phyloP scores from a whole-genome alignment of 1,140 invertebrate species.

The Hylyphantes graminicola region DNA sequence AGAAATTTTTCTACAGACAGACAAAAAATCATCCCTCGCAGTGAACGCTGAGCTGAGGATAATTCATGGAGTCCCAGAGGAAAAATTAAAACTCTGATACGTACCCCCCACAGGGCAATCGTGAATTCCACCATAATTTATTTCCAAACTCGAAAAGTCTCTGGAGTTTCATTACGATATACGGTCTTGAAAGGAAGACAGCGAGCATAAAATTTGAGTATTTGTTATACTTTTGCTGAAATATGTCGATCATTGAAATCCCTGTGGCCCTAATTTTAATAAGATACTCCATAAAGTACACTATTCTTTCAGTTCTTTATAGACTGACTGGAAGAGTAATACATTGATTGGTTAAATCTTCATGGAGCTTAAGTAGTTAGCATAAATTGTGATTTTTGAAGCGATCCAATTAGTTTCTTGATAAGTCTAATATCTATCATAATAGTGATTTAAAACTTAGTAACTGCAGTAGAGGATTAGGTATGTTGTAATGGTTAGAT shows the following conservation, averaged over 20 bases:
- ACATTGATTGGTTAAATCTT: conserved; percentile 6
- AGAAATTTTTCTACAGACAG: conserved; percentile 36
- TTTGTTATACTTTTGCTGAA: conserved; percentile 25
- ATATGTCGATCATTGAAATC: conserved; percentile 21
- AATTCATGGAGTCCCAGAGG: conserved; percentile 40
- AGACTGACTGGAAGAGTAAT: neutral
- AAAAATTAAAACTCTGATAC: conserved; percentile 55
- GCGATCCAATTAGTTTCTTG: too few species aligned
- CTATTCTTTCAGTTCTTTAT: neutral
- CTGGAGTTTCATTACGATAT: conserved; percentile 49
- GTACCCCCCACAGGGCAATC: conserved; percentile 45
- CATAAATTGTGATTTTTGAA: too few species aligned
- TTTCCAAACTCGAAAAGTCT: conserved; percentile 15
- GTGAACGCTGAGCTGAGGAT: conserved; percentile 14
- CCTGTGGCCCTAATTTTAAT: conserved; percentile 32
- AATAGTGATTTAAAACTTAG: too few species aligned
- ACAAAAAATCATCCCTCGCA: conserved; percentile 28
- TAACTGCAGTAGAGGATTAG: too few species aligned
- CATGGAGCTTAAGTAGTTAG: neutral
- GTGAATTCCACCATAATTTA: conserved; percentile 55
- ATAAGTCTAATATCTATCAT: too few species aligned
- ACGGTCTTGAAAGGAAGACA: conserved; percentile 25
- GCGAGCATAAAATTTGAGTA: conserved; percentile 29
- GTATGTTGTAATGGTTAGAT: too few species aligned
- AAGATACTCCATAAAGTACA: neutral